A percentile compares a stretch with the other conserved stretches of the same genome.
Evolutionary conservation across 2,113 vertebrate genomes (phyloP).

Genomic region (Dicaeum eximium): DNA sequence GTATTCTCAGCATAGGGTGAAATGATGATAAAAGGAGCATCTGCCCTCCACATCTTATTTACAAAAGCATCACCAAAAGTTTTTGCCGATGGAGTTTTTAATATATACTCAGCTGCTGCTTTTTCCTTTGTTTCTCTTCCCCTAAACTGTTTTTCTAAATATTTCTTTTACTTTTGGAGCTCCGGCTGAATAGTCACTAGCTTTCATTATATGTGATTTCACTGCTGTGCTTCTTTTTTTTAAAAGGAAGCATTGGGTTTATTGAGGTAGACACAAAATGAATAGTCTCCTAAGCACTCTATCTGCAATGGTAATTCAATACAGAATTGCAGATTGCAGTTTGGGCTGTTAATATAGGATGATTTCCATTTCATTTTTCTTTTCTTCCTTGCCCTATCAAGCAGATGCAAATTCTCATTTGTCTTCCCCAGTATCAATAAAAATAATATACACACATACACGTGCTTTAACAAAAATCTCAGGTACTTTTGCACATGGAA

Average conservation of each 20-base stretch:
- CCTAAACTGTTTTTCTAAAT: not conserved
- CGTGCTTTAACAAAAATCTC: slow-evolving; percentile 34
- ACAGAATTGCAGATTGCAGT: not conserved
- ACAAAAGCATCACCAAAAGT: not conserved
- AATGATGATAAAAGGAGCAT: not conserved
- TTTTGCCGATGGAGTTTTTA: not conserved
- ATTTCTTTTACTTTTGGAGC: not conserved
- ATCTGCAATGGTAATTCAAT: not conserved
- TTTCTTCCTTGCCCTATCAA: not conserved
- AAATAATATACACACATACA: not conserved
- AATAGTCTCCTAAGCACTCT: not conserved
- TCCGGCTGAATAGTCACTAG: not conserved
- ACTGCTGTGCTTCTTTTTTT: not conserved
- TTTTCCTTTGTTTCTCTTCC: not conserved
- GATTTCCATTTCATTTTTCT: not conserved
- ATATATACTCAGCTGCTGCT: not conserved
- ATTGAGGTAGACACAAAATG: not conserved
- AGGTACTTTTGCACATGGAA: slow-evolving; percentile 27
- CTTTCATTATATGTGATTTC: not conserved
- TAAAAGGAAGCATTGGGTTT: not conserved
- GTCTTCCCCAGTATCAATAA: not conserved
- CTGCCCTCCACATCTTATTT: not conserved
- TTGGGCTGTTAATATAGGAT: not conserved
- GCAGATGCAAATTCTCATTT: not conserved
- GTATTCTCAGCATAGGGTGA: not conserved